Percentiles rank a stretch among this genome's conserved stretches.
These are phyloP conservation scores for Pristionchus exspectatus DNA, from an alignment of 2,888 invertebrate genomes.

Conservation along the genomic window DNA sequence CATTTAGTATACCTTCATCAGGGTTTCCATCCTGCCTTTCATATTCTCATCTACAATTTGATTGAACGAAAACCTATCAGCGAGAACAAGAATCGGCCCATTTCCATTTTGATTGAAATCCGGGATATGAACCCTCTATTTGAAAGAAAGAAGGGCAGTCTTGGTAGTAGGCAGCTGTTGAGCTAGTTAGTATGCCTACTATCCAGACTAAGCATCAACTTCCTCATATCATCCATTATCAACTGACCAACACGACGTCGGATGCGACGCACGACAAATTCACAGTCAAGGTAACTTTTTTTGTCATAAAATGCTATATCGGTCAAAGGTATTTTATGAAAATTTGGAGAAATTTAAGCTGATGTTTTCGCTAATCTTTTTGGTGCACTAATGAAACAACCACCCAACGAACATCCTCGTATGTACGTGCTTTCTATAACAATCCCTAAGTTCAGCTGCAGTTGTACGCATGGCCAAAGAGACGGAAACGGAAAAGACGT, in stretches of 20 bases:
- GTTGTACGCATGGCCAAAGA: too few species aligned
- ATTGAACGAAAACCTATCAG: neutral
- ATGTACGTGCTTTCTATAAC: too few species aligned
- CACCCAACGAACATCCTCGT: too few species aligned
- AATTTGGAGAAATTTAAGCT: too few species aligned
- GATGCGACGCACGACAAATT: neutral
- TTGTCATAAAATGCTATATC: too few species aligned
- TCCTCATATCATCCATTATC: neutral
- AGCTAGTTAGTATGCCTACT: neutral
- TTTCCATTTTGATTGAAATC: conserved; percentile 43
- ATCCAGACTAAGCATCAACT: neutral
- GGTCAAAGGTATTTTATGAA: too few species aligned
- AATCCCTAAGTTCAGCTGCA: too few species aligned
- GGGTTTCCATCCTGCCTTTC: neutral
- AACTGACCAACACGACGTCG: neutral
- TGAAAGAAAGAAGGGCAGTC: neutral
- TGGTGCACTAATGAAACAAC: too few species aligned
- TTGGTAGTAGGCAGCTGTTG: neutral
- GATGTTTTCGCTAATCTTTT: too few species aligned
- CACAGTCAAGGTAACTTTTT: neutral
- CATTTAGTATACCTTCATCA: too few species aligned
- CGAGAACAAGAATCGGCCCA: neutral
- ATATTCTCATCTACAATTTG: neutral
- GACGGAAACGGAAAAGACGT: too few species aligned
- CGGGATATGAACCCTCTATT: neutral